Evolutionary conservation across 2,113 vertebrate genomes (phyloP), one percentile per base, ranked within the genome.

Genomic region (Salvator merianae): DNA sequence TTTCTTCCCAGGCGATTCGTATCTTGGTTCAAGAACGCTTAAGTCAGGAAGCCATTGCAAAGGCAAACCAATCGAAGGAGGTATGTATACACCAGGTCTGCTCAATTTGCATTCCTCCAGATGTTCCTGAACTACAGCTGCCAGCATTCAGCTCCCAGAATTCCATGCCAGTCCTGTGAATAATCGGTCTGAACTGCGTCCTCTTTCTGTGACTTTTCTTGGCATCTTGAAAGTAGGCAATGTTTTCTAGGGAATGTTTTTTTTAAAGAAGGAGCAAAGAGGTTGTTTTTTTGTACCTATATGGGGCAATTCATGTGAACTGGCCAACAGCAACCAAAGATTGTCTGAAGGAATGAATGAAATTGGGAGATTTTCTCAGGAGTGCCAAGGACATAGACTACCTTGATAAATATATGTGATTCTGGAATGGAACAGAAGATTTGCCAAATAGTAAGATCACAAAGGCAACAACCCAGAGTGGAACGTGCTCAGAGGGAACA

Each of bases 11-110:
- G 99, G 99, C 98, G 20, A 98, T 99, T 90, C 97, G 98, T 18
- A 99, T 99, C 87, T 96, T 99, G 91, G 97, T 99, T 80, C 98
- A 99, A 87, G 98, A 99, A 69, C 97, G 98, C 62, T 92, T 99
- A 91, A 98, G 97, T 0, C 97, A 98, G 90, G 98, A 99, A 1
- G 98, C 98, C 84, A 96, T 99, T 59, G 87, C 97, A 18, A 99
- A 97, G 96, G 97, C 98, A 90, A 97, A 94, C 90, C 96, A 98
- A 88, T 95, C 94, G 5, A 98, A 95, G 95, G 99, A 99, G 98
- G 99, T 99, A 91, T 1, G 91, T 59, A 4, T 20, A 59, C 20
- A 5, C 55, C 55, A 59, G 16, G 55, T 20, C 53, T 59, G 55
- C 16, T 16, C 16, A 55, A 55, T 3, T 16, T 55, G 53, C 16